phyloP scores from a whole-genome alignment of 30 jellyfish, hydroid and myxozoan genomes.

The Hydractinia echinata region DNA sequence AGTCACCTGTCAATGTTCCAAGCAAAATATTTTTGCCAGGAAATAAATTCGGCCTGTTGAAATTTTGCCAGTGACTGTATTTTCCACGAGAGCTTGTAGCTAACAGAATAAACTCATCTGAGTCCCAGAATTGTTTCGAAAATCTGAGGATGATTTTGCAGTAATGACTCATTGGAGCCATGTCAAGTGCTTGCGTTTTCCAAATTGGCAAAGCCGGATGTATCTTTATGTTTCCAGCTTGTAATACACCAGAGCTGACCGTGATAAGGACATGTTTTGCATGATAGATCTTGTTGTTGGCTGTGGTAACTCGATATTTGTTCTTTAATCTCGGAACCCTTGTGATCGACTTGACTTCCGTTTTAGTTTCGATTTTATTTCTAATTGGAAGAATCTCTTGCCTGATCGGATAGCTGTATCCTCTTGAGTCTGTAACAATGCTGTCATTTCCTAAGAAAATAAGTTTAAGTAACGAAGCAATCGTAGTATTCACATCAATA shows the following conservation, averaged over 20 bases:
- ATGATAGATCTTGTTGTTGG: slow-evolving; percentile 15
- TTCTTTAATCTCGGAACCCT: no score
- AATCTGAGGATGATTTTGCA: slow-evolving; percentile 53
- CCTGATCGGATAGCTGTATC: no score
- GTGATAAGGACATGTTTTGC: slow-evolving; percentile 47
- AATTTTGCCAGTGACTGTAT: slow-evolving; percentile 63
- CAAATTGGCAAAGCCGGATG: slow-evolving; percentile 56
- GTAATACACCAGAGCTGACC: slow-evolving; percentile 57
- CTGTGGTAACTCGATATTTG: slow-evolving; percentile 34
- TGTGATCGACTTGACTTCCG: no score
- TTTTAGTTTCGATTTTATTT: no score
- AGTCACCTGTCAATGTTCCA: no score
- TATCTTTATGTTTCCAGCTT: slow-evolving; percentile 20
- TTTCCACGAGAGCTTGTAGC: slow-evolving; percentile 38
- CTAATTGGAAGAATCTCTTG: no score
- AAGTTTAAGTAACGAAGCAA: no score
- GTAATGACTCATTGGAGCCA: slow-evolving; percentile 45
- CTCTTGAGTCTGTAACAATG: no score
- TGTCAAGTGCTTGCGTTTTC: slow-evolving; percentile 44
- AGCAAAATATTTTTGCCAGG: no score
- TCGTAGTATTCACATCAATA: no score
- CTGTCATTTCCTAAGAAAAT: no score
- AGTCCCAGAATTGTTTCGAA: slow-evolving; percentile 61
- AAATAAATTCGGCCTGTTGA: no score
- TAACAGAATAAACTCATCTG: slow-evolving; percentile 35